phyloP scores from a whole-genome alignment of 2,888 invertebrate species.

The Harpalus rufipes region DNA sequence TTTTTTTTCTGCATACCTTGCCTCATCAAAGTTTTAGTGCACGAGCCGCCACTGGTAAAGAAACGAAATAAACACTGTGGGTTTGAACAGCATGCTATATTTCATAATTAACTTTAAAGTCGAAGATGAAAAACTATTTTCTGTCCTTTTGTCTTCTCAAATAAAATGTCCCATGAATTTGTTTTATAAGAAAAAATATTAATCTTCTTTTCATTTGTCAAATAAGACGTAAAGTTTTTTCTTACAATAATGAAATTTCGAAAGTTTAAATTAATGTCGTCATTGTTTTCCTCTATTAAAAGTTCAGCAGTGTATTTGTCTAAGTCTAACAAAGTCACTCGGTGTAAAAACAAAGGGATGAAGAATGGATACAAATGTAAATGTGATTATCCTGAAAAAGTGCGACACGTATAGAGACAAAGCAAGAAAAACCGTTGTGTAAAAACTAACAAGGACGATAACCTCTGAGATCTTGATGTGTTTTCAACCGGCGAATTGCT shows the following conservation, averaged over 20 bases:
- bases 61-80: too few relatives aligned
- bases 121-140: conserved; percentile 50
- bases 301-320: background rate
- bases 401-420: conserved; percentile 33
- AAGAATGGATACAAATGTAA: conserved; percentile 48
- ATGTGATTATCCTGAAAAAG: conserved; percentile 40
- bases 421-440: conserved; percentile 13
- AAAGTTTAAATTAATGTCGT: conserved; percentile 11
- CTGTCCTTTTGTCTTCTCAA: conserved; percentile 12
- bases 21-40: too few relatives aligned
- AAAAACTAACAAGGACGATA: conserved; percentile 52
- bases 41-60: too few relatives aligned
- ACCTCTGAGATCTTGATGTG: conserved; percentile 15
- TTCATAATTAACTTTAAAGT: conserved; percentile 47
- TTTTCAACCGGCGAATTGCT: conserved; percentile 36
- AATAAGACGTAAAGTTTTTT: background rate
- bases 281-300: background rate
- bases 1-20: too few relatives aligned
- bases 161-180: conserved; percentile 36
- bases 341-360: background rate
- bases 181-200: conserved; percentile 8
- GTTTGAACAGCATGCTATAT: background rate
- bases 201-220: conserved; percentile 16
- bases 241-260: background rate
- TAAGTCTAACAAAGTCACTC: background rate